Conservation (phyloP, 2,888 invertebrate species). For the Teinopalpus imperialis region DNA sequence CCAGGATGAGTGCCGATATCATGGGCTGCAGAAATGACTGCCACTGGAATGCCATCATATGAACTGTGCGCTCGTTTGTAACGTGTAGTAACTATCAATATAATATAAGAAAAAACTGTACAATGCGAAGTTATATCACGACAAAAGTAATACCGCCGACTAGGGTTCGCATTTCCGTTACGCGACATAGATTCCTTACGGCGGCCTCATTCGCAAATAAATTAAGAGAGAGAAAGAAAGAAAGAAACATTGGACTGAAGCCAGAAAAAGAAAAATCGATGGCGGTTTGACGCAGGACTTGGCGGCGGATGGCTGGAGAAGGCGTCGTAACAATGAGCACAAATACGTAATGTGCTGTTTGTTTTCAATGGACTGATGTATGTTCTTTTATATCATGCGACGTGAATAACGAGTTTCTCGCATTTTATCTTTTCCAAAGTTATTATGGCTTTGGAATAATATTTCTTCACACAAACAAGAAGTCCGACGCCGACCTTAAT, state of each 20-base stretch:
- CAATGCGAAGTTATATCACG: not conserved
- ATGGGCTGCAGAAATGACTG: no score
- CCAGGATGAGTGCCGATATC: no score
- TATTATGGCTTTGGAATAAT: slow-evolving; percentile 12
- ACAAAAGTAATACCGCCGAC: no score
- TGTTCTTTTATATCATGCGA: slow-evolving; percentile 10
- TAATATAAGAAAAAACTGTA: no score
- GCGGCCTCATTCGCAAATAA: slow-evolving; percentile 62
- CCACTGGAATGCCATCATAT: no score
- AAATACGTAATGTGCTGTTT: slow-evolving; percentile 13
- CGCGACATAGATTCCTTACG: slow-evolving; percentile 37
- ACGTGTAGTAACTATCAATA: no score
- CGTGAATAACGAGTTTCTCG: slow-evolving; percentile 15
- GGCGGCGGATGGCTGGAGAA: slow-evolving; percentile 31
- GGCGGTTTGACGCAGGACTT: slow-evolving; percentile 48
- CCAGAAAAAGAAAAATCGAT: slow-evolving; percentile 66
- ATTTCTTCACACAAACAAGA: no score
- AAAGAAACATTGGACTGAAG: slow-evolving; percentile 62
- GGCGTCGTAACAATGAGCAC: slow-evolving; percentile 8
- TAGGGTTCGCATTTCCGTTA: slow-evolving; percentile 39
- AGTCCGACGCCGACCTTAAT: no score
- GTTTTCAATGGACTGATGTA: slow-evolving; percentile 1
- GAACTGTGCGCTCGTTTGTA: no score
- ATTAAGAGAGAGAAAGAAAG: slow-evolving; percentile 59
- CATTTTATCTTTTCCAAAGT: slow-evolving; percentile 6